Base-by-base conservation (phyloP, 2,888 invertebrate genomes). In the Tyria jacobaeae region DNA sequence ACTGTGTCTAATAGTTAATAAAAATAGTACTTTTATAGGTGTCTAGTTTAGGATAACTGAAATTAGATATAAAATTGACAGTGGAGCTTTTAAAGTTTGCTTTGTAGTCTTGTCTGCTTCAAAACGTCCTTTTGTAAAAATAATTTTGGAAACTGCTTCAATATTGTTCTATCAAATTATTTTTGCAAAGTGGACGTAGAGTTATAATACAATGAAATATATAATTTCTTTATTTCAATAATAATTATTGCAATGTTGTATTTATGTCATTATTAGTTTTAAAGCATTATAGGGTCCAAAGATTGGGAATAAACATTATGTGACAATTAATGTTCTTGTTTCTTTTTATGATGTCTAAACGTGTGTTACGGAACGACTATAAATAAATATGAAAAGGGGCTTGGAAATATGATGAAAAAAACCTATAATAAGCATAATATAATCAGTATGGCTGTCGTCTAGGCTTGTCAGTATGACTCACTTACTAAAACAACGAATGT, bases 211-310 rank as follows among this genome's bases (percentile, higher is more conserved):
- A 60, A 70, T 82, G 76, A 82, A 80, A 79, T 83, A 83, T 82
- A 68, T 44, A 83, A 80, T 80, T 75, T 82, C 82, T 80, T 88
- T 76, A 85, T 85, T 89, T 88, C 73, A 78, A 81, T 86, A 81
- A 83, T 87, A 84, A 75, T 86, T 75, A 85, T 86, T 82, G 89
- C 89, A 86, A 94, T 95, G 94, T 95, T 91, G 91, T 91, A 91
- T 89, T 90, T 90, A 86, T 91, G 90, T 91, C 90, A 91, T 92
- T 88, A 89, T 90, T 94, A 95, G 95, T 94, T 95, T 95, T 95
- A 95, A 95, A 95, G 94, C 95, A 95, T 91, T 95, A 95, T 95
- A 95, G 95, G 95, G 95, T 95, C 95, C 95, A 95, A 95, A 95
- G 95, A 95, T 95, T 95, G 95, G 95, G 95, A 95, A 95, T 95